These are phyloP conservation scores for Colletes collaris DNA, from an alignment of 2,888 invertebrate genomes.

Conservation along the genomic window DNA sequence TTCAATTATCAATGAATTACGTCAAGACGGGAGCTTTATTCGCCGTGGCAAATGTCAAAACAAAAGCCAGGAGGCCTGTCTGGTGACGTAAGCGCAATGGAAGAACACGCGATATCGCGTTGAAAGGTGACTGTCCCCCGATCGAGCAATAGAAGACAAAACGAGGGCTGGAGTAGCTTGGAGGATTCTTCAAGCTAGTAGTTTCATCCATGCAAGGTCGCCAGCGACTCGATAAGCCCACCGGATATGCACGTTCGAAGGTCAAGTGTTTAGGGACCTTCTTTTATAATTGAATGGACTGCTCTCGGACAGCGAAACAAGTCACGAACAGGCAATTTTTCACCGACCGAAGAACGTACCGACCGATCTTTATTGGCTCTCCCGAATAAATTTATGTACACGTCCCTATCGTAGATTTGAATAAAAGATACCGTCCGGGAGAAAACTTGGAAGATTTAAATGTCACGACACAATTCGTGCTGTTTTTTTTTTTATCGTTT, in stretches of 20 bases:
- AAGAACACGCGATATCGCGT: neutral
- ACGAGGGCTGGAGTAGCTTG: neutral
- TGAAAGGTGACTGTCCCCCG: slow-evolving; percentile 18
- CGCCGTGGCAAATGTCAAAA: slow-evolving; percentile 62
- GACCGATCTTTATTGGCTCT: neutral
- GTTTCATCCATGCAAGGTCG: slow-evolving; percentile 36
- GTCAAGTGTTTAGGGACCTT: slow-evolving; percentile 37
- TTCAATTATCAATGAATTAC: slow-evolving; percentile 68
- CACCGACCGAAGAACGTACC: neutral
- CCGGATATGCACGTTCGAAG: slow-evolving; percentile 21
- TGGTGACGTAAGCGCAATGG: slow-evolving; percentile 43
- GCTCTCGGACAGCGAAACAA: neutral
- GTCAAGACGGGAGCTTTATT: slow-evolving; percentile 51
- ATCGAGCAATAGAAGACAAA: neutral
- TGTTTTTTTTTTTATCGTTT: too few relatives aligned
- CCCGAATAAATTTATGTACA: too few relatives aligned
- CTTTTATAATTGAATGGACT: slow-evolving; percentile 36
- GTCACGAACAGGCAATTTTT: slow-evolving; percentile 16
- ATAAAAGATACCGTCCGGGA: too few relatives aligned
- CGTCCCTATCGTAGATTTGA: too few relatives aligned
- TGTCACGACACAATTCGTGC: too few relatives aligned
- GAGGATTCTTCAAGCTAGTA: slow-evolving; percentile 43
- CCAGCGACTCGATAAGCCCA: slow-evolving; percentile 29
- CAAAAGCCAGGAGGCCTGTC: slow-evolving; percentile 25
- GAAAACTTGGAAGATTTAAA: too few relatives aligned